These are phyloP conservation scores for Cyprinodon brontotheroides DNA, from an alignment of 2,113 vertebrate species.

Conservation along the genomic window DNA sequence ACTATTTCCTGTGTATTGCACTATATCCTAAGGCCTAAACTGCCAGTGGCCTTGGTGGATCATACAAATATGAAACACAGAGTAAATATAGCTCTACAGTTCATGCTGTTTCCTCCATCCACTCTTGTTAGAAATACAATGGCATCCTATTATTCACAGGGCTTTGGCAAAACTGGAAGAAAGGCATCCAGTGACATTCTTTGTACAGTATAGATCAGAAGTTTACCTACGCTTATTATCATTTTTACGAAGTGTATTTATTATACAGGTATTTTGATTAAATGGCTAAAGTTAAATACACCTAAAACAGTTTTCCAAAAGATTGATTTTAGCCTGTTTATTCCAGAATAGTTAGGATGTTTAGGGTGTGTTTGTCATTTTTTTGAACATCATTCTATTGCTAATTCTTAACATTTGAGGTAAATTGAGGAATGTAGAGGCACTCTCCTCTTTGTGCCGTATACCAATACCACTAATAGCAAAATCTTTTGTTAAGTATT, in stretches of 20 bases:
- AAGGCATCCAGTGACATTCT: constrained; percentile 32
- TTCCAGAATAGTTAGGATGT: not conserved
- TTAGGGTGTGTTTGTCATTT: not conserved
- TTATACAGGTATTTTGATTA: not conserved
- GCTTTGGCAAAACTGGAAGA: constrained; percentile 40
- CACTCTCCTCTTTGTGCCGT: not conserved
- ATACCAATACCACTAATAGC: no score
- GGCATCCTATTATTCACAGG: constrained; percentile 69
- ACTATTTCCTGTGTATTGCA: constrained; percentile 5
- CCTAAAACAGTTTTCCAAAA: not conserved
- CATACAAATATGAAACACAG: constrained; percentile 57
- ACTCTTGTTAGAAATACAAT: constrained; percentile 74
- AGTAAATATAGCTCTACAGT: constrained; percentile 70
- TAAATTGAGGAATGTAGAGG: not conserved
- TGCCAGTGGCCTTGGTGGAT: constrained; percentile 57
- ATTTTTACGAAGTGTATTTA: not conserved
- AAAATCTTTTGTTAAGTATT: not conserved
- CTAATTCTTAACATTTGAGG: not conserved
- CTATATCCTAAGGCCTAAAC: constrained; percentile 21
- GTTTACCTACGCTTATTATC: not conserved
- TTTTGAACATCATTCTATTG: no score
- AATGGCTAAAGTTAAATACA: not conserved
- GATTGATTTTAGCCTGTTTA: not conserved
- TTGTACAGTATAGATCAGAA: not conserved
- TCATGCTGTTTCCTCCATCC: constrained; percentile 68